These are phyloP conservation scores for Syrista parreyssii DNA, from an alignment of 2,888 invertebrate genomes.

Conservation along the genomic window DNA sequence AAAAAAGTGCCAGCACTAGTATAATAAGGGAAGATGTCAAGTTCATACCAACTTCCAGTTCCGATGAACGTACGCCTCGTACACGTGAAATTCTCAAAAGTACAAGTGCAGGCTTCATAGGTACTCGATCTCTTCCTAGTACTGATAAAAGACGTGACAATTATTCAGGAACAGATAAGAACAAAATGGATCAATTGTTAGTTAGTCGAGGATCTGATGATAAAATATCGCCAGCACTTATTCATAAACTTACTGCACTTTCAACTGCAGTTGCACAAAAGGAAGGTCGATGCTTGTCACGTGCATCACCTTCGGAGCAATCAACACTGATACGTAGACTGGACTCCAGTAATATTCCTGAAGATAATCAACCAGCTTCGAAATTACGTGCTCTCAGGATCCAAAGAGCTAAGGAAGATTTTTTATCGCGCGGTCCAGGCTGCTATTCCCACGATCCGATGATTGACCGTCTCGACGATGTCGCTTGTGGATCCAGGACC, in stretches of 20 bases:
- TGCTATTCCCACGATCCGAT: slow-evolving; percentile 34
- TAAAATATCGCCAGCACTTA: slow-evolving; percentile 38
- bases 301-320: not conserved
- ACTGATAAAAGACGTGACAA: not conserved
- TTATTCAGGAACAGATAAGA: not conserved
- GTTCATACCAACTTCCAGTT: slow-evolving; percentile 36
- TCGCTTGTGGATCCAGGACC: slow-evolving; percentile 11
- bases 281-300: not conserved
- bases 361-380: slow-evolving; percentile 46
- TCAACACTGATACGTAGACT: not conserved
- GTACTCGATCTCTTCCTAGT: slow-evolving; percentile 2
- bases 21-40: slow-evolving; percentile 63
- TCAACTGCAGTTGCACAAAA: slow-evolving; percentile 34
- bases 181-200: not conserved
- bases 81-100: slow-evolving; percentile 20
- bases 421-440: slow-evolving; percentile 68
- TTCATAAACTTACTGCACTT: slow-evolving; percentile 43
- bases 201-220: slow-evolving; percentile 1
- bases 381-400: slow-evolving; percentile 72
- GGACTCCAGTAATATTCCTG: not conserved
- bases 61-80: not conserved
- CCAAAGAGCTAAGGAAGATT: slow-evolving; percentile 79
- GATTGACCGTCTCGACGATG: slow-evolving; percentile 10
- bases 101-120: slow-evolving; percentile 21
- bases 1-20: slow-evolving; percentile 75